Conservation (phyloP, 2,888 invertebrate genomes). For the Pristionchus mayeri region DNA sequence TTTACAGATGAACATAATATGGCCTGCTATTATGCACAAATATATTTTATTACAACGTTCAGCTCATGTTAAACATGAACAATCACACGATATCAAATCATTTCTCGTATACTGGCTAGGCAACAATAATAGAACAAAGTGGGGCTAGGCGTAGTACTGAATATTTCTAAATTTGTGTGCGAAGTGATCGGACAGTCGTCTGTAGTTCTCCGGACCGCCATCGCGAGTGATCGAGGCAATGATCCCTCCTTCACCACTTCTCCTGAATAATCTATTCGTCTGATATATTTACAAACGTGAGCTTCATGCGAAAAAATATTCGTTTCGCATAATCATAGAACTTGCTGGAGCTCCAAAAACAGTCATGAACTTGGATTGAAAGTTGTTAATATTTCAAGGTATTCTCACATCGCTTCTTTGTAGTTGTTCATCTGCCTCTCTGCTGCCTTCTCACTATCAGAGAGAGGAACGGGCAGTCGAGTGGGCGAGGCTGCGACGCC, state of each 20-base stretch:
- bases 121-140: no score
- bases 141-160: constrained; percentile 17
- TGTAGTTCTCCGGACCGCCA: background rate
- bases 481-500: constrained; percentile 16
- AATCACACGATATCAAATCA: no score
- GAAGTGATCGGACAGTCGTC: background rate
- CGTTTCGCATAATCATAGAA: no score
- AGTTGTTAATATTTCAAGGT: no score
- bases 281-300: background rate
- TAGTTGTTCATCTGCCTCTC: constrained; percentile 37
- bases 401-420: constrained; percentile 19
- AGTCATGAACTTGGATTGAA: no score
- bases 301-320: no score
- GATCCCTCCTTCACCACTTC: background rate
- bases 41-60: no score
- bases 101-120: no score
- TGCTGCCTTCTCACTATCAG: constrained; percentile 27
- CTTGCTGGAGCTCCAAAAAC: no score
- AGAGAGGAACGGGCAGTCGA: constrained; percentile 31
- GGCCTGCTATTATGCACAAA: no score
- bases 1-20: no score
- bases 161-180: background rate
- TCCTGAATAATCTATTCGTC: background rate
- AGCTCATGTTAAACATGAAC: no score
- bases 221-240: background rate